Percentiles rank a stretch among this genome's conserved stretches.
phyloP scores from a whole-genome alignment of 1,140 invertebrate genomes.

The Drosophila nannoptera region DNA sequence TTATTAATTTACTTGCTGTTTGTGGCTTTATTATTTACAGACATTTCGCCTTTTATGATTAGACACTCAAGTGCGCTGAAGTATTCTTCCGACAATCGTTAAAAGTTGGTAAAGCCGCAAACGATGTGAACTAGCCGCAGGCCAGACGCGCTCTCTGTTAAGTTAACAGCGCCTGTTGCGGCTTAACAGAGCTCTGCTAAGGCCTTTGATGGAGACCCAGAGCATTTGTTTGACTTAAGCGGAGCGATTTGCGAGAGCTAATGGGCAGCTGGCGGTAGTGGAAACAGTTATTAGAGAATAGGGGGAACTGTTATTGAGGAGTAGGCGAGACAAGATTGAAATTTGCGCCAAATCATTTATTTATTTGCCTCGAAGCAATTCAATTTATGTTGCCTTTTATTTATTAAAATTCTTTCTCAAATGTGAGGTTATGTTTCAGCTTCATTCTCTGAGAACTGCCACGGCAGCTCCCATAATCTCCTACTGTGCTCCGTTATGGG shows the following conservation, averaged over 20 bases:
- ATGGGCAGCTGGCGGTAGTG: neutral
- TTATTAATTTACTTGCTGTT: slow-evolving; percentile 52
- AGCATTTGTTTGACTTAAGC: slow-evolving; percentile 46
- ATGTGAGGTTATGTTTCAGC: neutral
- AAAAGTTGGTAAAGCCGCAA: slow-evolving; percentile 41
- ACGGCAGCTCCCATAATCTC: neutral
- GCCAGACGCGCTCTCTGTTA: slow-evolving; percentile 22
- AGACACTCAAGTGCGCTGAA: slow-evolving; percentile 66
- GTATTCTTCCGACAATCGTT: slow-evolving; percentile 73
- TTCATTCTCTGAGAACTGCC: neutral
- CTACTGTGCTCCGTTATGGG: neutral
- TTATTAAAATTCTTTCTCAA: too few species aligned
- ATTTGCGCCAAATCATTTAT: too few species aligned
- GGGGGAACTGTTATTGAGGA: neutral
- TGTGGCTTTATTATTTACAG: slow-evolving; percentile 68
- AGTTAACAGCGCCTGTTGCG: slow-evolving; percentile 27
- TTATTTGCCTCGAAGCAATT: too few species aligned
- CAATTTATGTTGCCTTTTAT: too few species aligned
- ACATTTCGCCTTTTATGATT: slow-evolving; percentile 67
- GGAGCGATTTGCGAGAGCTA: slow-evolving; percentile 36
- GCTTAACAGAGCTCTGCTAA: slow-evolving; percentile 22
- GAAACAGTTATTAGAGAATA: too few species aligned
- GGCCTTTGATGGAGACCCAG: slow-evolving; percentile 55
- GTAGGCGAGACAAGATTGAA: too few species aligned
- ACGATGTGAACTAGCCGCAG: slow-evolving; percentile 46